Percentiles rank a stretch among this genome's conserved stretches.
Conservation (phyloP, 2,113 vertebrate genomes). For the Lonchura striata region DNA sequence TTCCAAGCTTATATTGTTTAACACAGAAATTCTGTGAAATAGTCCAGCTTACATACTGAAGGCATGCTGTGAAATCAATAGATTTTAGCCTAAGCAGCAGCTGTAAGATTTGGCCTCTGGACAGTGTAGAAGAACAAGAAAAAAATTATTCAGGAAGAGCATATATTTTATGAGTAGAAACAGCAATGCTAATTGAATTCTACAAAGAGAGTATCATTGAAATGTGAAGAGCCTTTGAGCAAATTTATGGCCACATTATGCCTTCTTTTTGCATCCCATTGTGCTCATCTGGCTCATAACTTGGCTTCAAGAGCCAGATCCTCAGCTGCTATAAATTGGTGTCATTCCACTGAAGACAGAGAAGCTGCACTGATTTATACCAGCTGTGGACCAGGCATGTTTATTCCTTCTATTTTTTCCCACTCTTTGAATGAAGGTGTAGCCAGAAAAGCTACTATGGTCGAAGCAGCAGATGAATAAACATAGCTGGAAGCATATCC, state of each 20-base stretch:
- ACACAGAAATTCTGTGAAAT: background rate
- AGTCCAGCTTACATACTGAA: background rate
- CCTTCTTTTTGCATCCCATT: conserved; percentile 43
- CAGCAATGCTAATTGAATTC: conserved; percentile 55
- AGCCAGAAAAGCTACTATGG: background rate
- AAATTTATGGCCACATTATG: conserved; percentile 47
- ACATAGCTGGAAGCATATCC: background rate
- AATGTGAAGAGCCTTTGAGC: conserved; percentile 45
- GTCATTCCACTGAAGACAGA: conserved; percentile 3
- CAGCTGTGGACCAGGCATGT: conserved; percentile 13
- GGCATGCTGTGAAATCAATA: background rate
- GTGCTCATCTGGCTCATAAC: conserved; percentile 50
- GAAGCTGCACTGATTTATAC: conserved; percentile 2
- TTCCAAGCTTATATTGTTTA: background rate
- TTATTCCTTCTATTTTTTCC: background rate
- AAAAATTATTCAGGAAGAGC: background rate
- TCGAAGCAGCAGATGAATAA: background rate
- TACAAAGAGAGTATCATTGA: conserved; percentile 36
- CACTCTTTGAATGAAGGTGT: background rate
- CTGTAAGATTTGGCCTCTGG: conserved; percentile 40
- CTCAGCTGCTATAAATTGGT: conserved; percentile 43
- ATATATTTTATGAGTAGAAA: conserved; percentile 47
- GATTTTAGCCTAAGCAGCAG: conserved; percentile 1
- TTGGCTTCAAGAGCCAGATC: conserved; percentile 28
- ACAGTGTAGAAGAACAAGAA: background rate